Evolutionary conservation across 1,140 invertebrate species (phyloP).

Genomic region (Scaptomyza pallida): DNA sequence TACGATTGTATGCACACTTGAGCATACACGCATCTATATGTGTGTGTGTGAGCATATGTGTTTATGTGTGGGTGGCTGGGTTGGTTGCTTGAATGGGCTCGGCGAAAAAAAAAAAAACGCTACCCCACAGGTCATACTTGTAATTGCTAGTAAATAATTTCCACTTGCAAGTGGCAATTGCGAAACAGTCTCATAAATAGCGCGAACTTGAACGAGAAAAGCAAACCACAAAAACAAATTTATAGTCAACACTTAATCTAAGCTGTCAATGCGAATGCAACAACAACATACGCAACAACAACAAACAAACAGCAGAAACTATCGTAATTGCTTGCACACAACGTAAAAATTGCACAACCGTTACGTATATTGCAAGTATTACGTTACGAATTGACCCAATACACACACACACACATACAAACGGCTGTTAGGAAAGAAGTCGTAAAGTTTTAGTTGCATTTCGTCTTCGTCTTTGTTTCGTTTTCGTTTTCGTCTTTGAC

Average conservation of each 20-base stretch:
- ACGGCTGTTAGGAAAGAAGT: constrained; percentile 41
- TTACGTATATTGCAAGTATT: constrained; percentile 37
- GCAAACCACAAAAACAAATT: constrained; percentile 45
- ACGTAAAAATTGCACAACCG: constrained; percentile 63
- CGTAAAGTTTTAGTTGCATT: constrained; percentile 78
- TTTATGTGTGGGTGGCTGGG: background rate
- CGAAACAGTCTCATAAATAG: constrained; percentile 65
- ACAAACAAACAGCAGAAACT: constrained; percentile 32
- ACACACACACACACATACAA: constrained; percentile 3
- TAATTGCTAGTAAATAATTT: constrained; percentile 70
- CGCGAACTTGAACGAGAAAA: constrained; percentile 11
- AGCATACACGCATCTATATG: background rate
- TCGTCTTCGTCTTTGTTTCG: constrained; percentile 53
- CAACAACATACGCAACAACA: constrained; percentile 17
- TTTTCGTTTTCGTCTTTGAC: constrained; percentile 56
- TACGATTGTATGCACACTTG: background rate
- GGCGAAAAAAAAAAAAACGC: too few species aligned
- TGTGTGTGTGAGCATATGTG: constrained; percentile 1
- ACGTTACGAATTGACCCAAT: constrained; percentile 45
- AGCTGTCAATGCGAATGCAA: constrained; percentile 72
- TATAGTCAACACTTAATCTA: constrained; percentile 78
- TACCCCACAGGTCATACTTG: constrained; percentile 29
- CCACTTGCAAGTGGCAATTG: constrained; percentile 54
- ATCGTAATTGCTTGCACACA: constrained; percentile 65
- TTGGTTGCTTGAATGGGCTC: background rate